phyloP scores from a whole-genome alignment of 2,113 vertebrate species.

The Eolophus roseicapilla region DNA sequence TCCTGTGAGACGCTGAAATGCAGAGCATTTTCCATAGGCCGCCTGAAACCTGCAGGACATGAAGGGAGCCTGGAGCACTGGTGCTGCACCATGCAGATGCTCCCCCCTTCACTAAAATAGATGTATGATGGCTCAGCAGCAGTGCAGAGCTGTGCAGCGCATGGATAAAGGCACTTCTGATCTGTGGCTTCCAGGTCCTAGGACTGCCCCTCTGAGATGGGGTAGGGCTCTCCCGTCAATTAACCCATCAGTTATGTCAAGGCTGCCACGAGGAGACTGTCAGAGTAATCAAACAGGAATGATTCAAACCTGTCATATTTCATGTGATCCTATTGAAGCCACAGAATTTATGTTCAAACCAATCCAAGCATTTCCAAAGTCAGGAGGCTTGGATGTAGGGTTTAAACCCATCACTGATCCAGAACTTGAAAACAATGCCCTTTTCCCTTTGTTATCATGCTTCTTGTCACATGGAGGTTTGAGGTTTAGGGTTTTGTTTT shows the following conservation, averaged over 20 bases:
- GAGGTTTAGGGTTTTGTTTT: background rate
- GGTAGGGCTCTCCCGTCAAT: background rate
- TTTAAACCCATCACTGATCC: background rate
- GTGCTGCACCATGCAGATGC: background rate
- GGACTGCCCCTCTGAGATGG: fast-evolving
- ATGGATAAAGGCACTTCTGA: background rate
- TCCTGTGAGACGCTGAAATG: background rate
- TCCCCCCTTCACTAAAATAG: background rate
- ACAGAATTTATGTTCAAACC: background rate
- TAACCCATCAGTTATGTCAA: background rate
- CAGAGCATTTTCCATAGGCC: background rate
- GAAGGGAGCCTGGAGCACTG: background rate
- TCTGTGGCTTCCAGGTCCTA: background rate
- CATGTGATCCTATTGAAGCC: fast-evolving
- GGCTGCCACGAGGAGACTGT: fast-evolving
- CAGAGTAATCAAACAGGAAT: background rate
- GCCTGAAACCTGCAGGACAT: background rate
- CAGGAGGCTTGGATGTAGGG: background rate
- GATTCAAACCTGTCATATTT: background rate
- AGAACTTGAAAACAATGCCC: background rate
- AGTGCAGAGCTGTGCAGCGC: background rate
- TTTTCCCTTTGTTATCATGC: background rate
- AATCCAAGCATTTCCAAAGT: background rate
- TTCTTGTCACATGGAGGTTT: fast-evolving
- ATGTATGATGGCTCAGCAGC: background rate